phyloP scores from a whole-genome alignment of 2,113 vertebrate genomes.

The Pontoporia blainvillei region DNA sequence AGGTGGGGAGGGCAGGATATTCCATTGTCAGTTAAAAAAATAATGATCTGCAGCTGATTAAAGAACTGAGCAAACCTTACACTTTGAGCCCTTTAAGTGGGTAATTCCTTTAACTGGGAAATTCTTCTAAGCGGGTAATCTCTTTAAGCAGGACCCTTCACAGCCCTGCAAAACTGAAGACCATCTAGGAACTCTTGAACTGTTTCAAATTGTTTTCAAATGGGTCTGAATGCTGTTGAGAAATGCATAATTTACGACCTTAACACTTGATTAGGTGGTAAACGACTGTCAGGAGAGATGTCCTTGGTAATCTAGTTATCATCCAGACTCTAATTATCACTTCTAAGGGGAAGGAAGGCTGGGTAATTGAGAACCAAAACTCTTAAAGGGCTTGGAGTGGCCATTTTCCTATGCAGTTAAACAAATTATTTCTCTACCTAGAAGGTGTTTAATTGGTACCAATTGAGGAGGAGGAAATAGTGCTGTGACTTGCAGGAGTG shows the following conservation, averaged over 20 bases:
- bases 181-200: conserved; percentile 71
- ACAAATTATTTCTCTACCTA: conserved; percentile 68
- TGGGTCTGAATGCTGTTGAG: conserved; percentile 74
- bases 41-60: conserved; percentile 58
- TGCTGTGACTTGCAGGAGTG: background rate
- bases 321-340: conserved; percentile 77
- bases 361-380: conserved; percentile 68
- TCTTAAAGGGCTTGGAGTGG: conserved; percentile 73
- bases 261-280: conserved; percentile 78
- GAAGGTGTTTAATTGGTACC: conserved; percentile 54
- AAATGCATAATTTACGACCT: conserved; percentile 77
- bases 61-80: conserved; percentile 21
- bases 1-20: background rate
- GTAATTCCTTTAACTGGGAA: conserved; percentile 60
- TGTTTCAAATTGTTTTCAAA: conserved; percentile 76
- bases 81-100: conserved; percentile 36
- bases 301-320: conserved; percentile 78
- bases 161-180: conserved; percentile 59
- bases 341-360: conserved; percentile 67
- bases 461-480: conserved; percentile 21
- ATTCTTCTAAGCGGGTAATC: conserved; percentile 63
- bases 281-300: conserved; percentile 71
- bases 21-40: conserved; percentile 51
- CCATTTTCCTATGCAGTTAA: conserved; percentile 67
- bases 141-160: conserved; percentile 68